A percentile compares a stretch with the other conserved stretches of the same genome.
phyloP scores from a whole-genome alignment of 2,113 vertebrate species.

The Psophia crepitans region DNA sequence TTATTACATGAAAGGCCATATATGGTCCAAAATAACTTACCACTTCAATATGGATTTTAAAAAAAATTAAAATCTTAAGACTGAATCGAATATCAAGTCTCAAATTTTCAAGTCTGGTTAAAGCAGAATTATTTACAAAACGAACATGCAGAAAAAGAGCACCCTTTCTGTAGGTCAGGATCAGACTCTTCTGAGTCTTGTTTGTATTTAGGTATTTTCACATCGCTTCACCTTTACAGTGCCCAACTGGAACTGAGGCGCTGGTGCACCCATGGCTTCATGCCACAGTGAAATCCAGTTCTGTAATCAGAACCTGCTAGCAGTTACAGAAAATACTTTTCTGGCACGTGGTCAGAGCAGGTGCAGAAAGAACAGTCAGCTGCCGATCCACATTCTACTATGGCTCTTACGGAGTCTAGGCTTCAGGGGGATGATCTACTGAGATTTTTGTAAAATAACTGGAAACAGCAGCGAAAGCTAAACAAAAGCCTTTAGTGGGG shows the following conservation, averaged over 20 bases:
- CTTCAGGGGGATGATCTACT: not conserved
- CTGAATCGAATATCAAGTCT: not conserved
- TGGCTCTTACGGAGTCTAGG: not conserved
- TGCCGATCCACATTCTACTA: not conserved
- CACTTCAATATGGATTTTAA: not conserved
- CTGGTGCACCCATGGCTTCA: not conserved
- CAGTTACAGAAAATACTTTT: not conserved
- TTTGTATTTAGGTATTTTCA: not conserved
- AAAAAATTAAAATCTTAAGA: not conserved
- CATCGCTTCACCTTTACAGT: not conserved
- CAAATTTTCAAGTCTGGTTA: not conserved
- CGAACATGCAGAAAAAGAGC: not conserved
- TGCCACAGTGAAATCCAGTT: not conserved
- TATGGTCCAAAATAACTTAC: not conserved
- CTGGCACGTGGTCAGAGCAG: constrained; percentile 1
- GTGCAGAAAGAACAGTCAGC: constrained; percentile 17
- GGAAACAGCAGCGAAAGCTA: not conserved
- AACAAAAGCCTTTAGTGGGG: not conserved
- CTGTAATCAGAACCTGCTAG: not conserved
- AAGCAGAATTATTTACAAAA: not conserved
- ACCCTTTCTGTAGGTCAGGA: not conserved
- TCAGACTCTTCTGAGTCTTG: not conserved
- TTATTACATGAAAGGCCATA: not conserved
- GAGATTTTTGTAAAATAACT: not conserved
- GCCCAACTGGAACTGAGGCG: not conserved